A percentile compares a stretch with the other conserved stretches of the same genome.
Evolutionary conservation across 2,888 invertebrate genomes (phyloP).

Genomic region (Tholera decimalis): DNA sequence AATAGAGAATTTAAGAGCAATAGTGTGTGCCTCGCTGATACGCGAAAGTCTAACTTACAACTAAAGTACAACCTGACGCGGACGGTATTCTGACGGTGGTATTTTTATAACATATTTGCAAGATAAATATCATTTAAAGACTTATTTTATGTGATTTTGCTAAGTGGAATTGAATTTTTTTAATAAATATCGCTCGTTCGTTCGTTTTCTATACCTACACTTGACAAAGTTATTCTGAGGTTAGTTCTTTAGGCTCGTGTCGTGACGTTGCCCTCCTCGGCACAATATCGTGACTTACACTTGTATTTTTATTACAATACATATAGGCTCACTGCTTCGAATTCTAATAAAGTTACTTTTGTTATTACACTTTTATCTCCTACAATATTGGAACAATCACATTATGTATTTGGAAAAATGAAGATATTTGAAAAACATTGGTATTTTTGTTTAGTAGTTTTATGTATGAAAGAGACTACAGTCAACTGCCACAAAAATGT

Average conservation of each 20-base stretch:
- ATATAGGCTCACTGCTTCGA: background rate
- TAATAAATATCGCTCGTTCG: too few relatives aligned
- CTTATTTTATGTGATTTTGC: too few relatives aligned
- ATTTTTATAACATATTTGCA: too few relatives aligned
- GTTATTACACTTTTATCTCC: background rate
- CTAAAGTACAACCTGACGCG: too few relatives aligned
- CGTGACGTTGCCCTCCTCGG: slow-evolving; percentile 16
- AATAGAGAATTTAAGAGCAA: too few relatives aligned
- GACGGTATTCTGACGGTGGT: too few relatives aligned
- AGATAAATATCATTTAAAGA: too few relatives aligned
- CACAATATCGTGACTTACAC: slow-evolving; percentile 6
- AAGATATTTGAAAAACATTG: slow-evolving; percentile 2
- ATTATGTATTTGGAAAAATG: slow-evolving; percentile 11
- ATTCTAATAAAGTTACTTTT: slow-evolving; percentile 6
- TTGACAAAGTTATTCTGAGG: background rate
- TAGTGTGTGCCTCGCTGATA: too few relatives aligned
- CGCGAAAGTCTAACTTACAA: too few relatives aligned
- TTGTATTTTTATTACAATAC: slow-evolving; percentile 21
- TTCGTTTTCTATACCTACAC: slow-evolving; percentile 33
- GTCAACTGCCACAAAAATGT: background rate
- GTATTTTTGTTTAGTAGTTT: background rate
- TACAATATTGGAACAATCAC: background rate
- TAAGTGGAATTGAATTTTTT: too few relatives aligned
- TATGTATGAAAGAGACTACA: background rate
- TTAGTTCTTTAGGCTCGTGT: background rate